Evolutionary conservation across 2,797 vertebrate species (phyloP), one percentile per base, ranked within the genome.

Genomic region (Melopsittacus undulatus): DNA sequence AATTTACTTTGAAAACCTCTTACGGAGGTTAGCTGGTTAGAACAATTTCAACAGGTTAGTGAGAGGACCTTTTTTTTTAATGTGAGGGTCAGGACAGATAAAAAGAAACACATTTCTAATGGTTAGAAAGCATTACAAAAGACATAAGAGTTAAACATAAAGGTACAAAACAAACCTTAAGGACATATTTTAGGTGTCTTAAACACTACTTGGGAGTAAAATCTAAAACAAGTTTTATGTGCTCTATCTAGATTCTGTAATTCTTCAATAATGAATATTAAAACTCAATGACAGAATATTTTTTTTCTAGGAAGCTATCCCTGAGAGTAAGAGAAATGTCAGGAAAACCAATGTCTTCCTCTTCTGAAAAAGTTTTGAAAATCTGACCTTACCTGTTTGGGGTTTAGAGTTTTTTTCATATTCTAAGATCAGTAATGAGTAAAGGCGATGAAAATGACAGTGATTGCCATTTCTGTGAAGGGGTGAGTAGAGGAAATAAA

Each of bases 341-440:
- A 59, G 48, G 10, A 89, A 83, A 67, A 92, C 66, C 40, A 83
- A 5, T 61, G 18, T 45, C 48, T 72, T 83, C 32, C 22, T 9
- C 3, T 80, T 83, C 8, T 26, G 27, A 70, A 66, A 74, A 77
- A 51, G 19, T 72, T 61, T 77, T 92, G 10, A 56, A 26, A 77
- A 23, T 69, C 4, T 61, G 27, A 78, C 7, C 1, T 36, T 51
- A 17, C 45, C 57, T 52, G 2, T 22, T 54, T 43, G 13, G 0
- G 0, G 1, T 2, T 26, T 56, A n/a, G 0, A 0, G 1, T 13
- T 46, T 78, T 84, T 87, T 89, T 45, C 32, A 10, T 70, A 22
- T 42, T 64, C 5, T 48, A 45, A 76, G 48, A 63, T 78, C 56
- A 69, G 46, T 89, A 86, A 67, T 45, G 16, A 62, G 78, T 82